Evolutionary conservation across 2,797 vertebrate genomes (phyloP).

Genomic region (Arvicola amphibius): DNA sequence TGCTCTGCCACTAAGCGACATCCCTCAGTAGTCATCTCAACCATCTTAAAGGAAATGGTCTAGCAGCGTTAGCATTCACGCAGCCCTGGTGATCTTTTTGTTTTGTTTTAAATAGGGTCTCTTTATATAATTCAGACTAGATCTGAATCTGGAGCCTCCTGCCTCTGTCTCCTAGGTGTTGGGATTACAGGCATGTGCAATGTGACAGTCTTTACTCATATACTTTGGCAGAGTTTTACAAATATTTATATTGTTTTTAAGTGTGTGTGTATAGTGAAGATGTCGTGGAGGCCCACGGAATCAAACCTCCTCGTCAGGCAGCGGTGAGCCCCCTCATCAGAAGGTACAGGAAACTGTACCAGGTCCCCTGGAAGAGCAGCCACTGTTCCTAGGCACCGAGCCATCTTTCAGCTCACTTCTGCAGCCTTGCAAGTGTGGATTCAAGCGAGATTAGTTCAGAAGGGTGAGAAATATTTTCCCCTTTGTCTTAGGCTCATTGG

Average conservation of each 20-base stretch:
- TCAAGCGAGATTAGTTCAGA: neutral
- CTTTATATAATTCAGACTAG: neutral
- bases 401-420: neutral
- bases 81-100: neutral
- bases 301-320: neutral
- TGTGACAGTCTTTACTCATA: neutral
- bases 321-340: neutral
- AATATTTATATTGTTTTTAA: neutral
- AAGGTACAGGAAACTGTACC: neutral
- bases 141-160: neutral
- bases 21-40: neutral
- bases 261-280: neutral
- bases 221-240: neutral
- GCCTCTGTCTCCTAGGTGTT: rapidly evolving
- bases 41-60: neutral
- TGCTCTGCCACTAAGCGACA: neutral
- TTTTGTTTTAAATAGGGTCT: neutral
- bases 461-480: neutral
- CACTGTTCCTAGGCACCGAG: neutral
- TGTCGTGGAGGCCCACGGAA: neutral
- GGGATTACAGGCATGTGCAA: neutral
- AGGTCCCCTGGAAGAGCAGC: neutral
- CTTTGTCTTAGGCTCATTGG: neutral
- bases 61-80: neutral
- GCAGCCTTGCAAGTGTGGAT: neutral